These are phyloP conservation scores for Acipenser oxyrinchus DNA, from an alignment of 2,797 vertebrate species.

Conservation along the genomic window DNA sequence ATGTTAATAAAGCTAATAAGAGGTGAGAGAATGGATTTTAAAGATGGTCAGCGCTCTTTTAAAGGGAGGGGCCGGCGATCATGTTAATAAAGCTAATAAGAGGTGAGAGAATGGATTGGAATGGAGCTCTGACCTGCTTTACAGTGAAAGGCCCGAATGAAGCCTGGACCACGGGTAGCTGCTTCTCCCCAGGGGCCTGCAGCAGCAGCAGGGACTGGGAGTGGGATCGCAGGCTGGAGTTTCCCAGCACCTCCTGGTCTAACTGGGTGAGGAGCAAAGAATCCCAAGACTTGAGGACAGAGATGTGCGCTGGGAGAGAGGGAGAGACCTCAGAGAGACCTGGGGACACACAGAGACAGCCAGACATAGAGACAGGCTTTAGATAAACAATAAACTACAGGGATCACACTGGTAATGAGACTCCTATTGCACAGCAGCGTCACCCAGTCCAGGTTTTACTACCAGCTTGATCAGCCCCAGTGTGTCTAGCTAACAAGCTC, in stretches of 20 bases:
- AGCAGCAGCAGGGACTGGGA: conserved; percentile 51
- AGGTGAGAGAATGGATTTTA: too few species aligned
- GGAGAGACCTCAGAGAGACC: conserved; percentile 34
- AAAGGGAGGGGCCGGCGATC: too few species aligned
- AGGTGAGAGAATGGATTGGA: too few species aligned
- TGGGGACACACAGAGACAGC: conserved; percentile 1
- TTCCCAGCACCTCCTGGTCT: conserved; percentile 52
- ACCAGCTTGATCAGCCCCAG: too few species aligned
- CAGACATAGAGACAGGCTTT: not conserved
- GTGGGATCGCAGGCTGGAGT: conserved; percentile 55
- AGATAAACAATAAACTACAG: not conserved
- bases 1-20: too few species aligned
- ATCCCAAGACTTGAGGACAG: conserved; percentile 38
- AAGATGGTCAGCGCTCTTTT: too few species aligned
- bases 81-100: too few species aligned
- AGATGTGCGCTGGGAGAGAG: conserved; percentile 47
- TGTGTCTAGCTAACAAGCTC: too few species aligned
- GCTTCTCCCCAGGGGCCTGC: conserved; percentile 23
- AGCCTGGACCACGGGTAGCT: conserved; percentile 41
- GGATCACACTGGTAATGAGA: too few species aligned
- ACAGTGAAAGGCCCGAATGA: conserved; percentile 54
- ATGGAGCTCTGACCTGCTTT: conserved; percentile 46
- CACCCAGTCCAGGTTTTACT: too few species aligned
- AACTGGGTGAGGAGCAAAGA: conserved; percentile 48
- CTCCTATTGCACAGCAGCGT: too few species aligned